Percentiles rank a stretch among this genome's conserved stretches.
Conservation (phyloP, 2,888 invertebrate species). For the Lasius fuliginosus region DNA sequence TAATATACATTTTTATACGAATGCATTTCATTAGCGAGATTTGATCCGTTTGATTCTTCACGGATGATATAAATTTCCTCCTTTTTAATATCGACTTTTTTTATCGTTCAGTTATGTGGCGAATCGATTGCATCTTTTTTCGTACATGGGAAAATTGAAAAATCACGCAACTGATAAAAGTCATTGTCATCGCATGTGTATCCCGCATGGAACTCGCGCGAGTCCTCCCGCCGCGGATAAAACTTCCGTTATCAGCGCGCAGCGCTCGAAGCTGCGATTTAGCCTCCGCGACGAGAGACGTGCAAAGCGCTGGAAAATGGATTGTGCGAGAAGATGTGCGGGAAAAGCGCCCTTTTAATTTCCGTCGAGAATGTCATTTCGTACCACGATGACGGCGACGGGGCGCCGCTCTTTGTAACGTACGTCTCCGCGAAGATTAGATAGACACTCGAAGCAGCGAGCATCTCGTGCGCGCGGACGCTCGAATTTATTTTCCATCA, state of each 20-base stretch:
- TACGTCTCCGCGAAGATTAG: constrained; percentile 39
- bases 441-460: constrained; percentile 32
- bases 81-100: background rate
- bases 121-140: background rate
- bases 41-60: background rate
- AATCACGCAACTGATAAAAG: constrained; percentile 26
- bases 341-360: constrained; percentile 40
- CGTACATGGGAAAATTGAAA: background rate
- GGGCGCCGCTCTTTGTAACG: constrained; percentile 29
- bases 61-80: background rate
- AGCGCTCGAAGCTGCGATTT: constrained; percentile 18
- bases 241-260: constrained; percentile 23
- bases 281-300: background rate
- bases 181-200: background rate
- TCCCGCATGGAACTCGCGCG: constrained; percentile 9
- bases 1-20: background rate
- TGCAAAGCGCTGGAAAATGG: constrained; percentile 32
- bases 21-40: background rate
- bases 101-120: background rate
- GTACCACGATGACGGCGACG: background rate
- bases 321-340: constrained; percentile 2
- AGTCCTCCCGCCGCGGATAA: background rate
- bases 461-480: background rate
- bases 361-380: constrained; percentile 48
- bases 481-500: constrained; percentile 38